phyloP scores from a whole-genome alignment of 2,888 invertebrate genomes.

The Graphium colonna region DNA sequence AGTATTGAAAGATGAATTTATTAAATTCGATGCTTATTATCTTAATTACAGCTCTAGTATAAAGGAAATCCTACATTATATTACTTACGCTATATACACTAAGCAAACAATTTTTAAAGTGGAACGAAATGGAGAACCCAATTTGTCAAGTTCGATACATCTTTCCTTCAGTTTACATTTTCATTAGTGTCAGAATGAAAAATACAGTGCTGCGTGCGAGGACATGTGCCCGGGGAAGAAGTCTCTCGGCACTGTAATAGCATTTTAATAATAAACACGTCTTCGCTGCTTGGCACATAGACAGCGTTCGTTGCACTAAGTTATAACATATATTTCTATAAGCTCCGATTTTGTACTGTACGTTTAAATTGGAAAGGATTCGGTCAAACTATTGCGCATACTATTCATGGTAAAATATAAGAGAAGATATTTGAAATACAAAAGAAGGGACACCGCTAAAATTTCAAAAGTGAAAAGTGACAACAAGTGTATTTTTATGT shows the following conservation, averaged over 20 bases:
- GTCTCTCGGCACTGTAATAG: slow-evolving; percentile 52
- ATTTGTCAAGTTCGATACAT: neutral
- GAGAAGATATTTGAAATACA: too few relatives aligned
- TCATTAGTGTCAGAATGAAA: slow-evolving; percentile 12
- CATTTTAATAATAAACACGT: slow-evolving; percentile 67
- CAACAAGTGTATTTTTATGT: too few relatives aligned
- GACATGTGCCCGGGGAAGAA: slow-evolving; percentile 41
- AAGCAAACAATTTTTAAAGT: neutral
- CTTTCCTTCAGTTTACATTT: neutral
- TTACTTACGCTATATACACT: too few relatives aligned
- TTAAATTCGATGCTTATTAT: too few relatives aligned
- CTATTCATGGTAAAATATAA: too few relatives aligned
- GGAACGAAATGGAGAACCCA: neutral
- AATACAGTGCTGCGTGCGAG: slow-evolving; percentile 29
- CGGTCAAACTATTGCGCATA: too few relatives aligned
- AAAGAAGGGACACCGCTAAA: too few relatives aligned
- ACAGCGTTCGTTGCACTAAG: slow-evolving; percentile 30
- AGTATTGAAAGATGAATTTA: too few relatives aligned
- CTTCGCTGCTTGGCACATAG: slow-evolving; percentile 40
- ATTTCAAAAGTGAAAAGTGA: too few relatives aligned
- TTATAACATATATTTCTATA: slow-evolving; percentile 5
- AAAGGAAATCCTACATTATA: too few relatives aligned
- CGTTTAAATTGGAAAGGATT: too few relatives aligned
- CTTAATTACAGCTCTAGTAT: too few relatives aligned
- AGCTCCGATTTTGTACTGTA: neutral